phyloP scores from a whole-genome alignment of 2,888 invertebrate genomes.

The Fragum whitleyi region DNA sequence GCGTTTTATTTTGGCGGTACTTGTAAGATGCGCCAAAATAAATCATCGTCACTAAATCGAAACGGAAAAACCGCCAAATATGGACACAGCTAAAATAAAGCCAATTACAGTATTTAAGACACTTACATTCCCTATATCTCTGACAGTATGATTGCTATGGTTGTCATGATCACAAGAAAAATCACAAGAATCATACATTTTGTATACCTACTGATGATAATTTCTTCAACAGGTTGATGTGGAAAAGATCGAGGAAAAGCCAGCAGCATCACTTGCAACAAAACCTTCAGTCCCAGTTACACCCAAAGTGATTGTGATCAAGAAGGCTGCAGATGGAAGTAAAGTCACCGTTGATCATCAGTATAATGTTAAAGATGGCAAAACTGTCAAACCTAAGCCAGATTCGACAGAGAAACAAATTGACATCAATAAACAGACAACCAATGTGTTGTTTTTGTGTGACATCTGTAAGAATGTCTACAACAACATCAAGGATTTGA shows the following conservation, averaged over 20 bases:
- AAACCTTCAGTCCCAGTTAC: slow-evolving; percentile 13
- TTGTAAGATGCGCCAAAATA: too few relatives aligned
- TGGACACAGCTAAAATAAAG: too few relatives aligned
- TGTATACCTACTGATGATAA: too few relatives aligned
- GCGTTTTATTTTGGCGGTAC: too few relatives aligned
- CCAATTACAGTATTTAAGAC: too few relatives aligned
- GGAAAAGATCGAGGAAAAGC: background rate
- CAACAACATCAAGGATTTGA: slow-evolving; percentile 47
- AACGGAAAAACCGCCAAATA: too few relatives aligned
- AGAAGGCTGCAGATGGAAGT: slow-evolving; percentile 40
- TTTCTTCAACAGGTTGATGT: slow-evolving; percentile 8
- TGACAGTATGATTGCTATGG: too few relatives aligned
- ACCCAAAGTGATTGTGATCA: slow-evolving; percentile 54
- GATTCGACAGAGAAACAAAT: background rate
- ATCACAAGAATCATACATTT: too few relatives aligned
- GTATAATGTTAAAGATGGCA: slow-evolving; percentile 26
- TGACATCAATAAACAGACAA: slow-evolving; percentile 40
- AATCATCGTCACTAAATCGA: too few relatives aligned
- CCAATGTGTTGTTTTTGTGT: slow-evolving; percentile 61
- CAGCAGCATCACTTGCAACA: background rate
- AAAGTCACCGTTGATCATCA: slow-evolving; percentile 43
- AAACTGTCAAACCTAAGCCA: background rate
- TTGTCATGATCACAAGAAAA: too few relatives aligned
- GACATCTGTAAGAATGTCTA: slow-evolving; percentile 61
- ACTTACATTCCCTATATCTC: too few relatives aligned